Percentiles rank a stretch among this genome's conserved stretches.
phyloP scores from a whole-genome alignment of 1,140 invertebrate genomes.

The Eciton burchellii region DNA sequence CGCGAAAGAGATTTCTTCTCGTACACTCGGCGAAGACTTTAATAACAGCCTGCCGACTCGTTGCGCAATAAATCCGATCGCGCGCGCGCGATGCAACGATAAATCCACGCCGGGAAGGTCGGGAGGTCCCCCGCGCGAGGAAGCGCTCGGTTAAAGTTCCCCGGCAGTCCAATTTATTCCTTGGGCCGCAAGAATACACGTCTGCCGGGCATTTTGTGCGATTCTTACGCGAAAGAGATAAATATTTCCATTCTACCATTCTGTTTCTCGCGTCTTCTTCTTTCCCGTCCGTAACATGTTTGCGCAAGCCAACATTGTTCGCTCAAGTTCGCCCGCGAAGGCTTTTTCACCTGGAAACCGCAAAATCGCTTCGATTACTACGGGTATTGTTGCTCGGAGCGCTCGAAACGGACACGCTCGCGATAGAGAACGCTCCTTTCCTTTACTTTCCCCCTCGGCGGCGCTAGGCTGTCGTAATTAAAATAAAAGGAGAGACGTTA shows the following conservation, averaged over 20 bases:
- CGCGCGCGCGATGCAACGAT: constrained; percentile 10
- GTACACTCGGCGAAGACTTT: constrained; percentile 10
- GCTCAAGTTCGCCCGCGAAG: background rate
- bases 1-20: constrained; percentile 26
- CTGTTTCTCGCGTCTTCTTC: background rate
- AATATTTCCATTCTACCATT: too few relatives aligned
- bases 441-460: constrained; percentile 31
- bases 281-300: background rate
- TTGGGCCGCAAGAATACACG: background rate
- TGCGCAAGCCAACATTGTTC: background rate
- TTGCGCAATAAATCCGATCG: constrained; percentile 46
- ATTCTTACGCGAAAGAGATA: too few relatives aligned
- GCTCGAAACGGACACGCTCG: background rate
- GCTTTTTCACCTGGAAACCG: background rate
- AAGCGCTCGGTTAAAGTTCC: background rate
- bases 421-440: background rate
- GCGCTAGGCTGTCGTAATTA: constrained; percentile 34
- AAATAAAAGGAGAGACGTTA: constrained; percentile 38
- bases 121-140: background rate
- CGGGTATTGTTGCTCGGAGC: background rate
- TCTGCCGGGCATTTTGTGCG: background rate
- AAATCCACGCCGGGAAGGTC: constrained; percentile 25
- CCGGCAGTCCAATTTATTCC: constrained; percentile 13
- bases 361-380: background rate
- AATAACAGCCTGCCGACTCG: constrained; percentile 37